Evolutionary conservation across 2,113 vertebrate genomes (phyloP).

Genomic region (Sarotherodon lohbergeri): DNA sequence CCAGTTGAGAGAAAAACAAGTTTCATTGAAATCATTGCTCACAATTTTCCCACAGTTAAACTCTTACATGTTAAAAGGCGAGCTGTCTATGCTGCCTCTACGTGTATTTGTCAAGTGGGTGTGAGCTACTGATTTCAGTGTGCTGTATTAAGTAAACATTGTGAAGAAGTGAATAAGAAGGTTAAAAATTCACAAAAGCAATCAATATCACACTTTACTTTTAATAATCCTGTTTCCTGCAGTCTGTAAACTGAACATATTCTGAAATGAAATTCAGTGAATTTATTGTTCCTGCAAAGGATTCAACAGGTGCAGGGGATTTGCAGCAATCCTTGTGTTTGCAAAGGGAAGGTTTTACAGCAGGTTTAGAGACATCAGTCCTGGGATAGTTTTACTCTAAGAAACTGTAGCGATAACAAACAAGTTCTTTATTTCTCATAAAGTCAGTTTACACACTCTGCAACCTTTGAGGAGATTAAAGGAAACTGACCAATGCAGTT

Average conservation of each 20-base stretch:
- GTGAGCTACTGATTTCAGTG: not conserved
- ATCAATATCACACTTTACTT: not conserved
- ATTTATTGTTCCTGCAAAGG: not conserved
- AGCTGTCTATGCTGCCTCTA: not conserved
- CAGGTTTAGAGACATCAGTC: not conserved
- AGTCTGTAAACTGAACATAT: not conserved
- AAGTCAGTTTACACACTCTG: not conserved
- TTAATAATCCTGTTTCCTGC: not conserved
- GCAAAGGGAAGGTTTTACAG: not conserved
- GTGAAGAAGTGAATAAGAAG: not conserved
- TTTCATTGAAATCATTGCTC: not conserved
- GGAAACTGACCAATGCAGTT: not conserved
- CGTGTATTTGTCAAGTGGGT: constrained; percentile 24
- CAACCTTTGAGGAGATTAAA: not conserved
- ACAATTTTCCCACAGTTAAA: not conserved
- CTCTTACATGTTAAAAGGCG: not conserved
- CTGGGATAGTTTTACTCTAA: not conserved
- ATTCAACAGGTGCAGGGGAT: not conserved
- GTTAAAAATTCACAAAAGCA: not conserved
- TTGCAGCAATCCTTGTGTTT: not conserved
- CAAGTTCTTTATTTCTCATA: not conserved
- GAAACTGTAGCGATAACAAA: not conserved
- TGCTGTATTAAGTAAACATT: not conserved
- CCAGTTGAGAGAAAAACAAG: not conserved
- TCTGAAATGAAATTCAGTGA: not conserved